Base-by-base conservation (phyloP, 2,113 vertebrate species). In the Scopus umbretta region DNA sequence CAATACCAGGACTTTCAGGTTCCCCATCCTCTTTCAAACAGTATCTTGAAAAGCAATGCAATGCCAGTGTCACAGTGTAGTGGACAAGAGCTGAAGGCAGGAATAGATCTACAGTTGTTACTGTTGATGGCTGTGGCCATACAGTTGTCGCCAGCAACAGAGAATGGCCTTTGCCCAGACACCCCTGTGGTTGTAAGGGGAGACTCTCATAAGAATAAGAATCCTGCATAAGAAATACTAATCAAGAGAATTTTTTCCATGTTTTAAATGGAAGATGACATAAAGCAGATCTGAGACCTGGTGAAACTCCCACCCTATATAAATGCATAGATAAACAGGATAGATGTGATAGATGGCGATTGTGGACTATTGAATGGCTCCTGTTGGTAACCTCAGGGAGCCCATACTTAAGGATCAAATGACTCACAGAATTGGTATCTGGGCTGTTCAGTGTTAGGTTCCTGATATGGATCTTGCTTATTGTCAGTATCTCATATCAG, bases 1-100 rank as follows among this genome's bases (percentile, higher is more conserved):
- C 50, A 52, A 52, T 25, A 52, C 50, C 25, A 7, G 50, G 50
- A 26, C 56, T 92, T 86, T 84, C 56, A 89, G 26, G 42, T 81
- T 76, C 65, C 32, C 47, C 74, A 14, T 68, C 16, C 43, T 65
- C 30, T 87, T 94, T 75, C 9, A 25, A 52, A 66, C 20, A 67
- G 38, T 34, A 11, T 12, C 50, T 67, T 84, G 55, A 38, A 56
- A 83, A 90, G 27, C 40, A 72, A 52, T 32, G 52, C 36, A 49
- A 5, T 78, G 45, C 32, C 34, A 19, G 22, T 53, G 70, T 79
- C 74, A 67, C 25, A 62, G 36, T 22, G 45, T 62, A 66, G 58
- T 1, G 0, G 0, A 23, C n/a, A 56, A 65, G 59, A 75, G 27
- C 50, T 0, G 1, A 70, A 92, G 59, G 25, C 17, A 68, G 34